A percentile compares a stretch with the other conserved stretches of the same genome.
These are phyloP conservation scores for Loripinus fragilis DNA, from an alignment of 2,888 invertebrate species.

Conservation along the genomic window DNA sequence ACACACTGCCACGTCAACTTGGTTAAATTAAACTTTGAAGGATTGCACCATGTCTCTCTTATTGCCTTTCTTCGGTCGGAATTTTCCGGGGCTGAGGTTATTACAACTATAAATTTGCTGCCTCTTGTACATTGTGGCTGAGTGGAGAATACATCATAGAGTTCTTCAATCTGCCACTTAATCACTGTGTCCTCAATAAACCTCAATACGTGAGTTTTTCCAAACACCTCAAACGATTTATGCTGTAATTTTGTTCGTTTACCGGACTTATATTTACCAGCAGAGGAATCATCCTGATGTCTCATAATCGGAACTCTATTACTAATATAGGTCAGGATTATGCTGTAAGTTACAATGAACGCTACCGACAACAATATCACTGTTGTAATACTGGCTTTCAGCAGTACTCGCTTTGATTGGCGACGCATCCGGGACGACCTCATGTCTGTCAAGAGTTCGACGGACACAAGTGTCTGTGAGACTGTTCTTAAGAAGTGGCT, in stretches of 20 bases:
- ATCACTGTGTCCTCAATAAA: conserved; percentile 45
- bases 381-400: conserved; percentile 73
- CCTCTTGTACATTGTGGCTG: conserved; percentile 57
- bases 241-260: conserved; percentile 46
- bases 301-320: conserved; percentile 58
- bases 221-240: conserved; percentile 36
- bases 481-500: conserved; percentile 27
- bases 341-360: conserved; percentile 71
- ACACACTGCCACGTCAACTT: conserved; percentile 73
- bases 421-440: conserved; percentile 52
- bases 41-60: conserved; percentile 74
- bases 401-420: conserved; percentile 62
- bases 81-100: conserved; percentile 73
- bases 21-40: conserved; percentile 51
- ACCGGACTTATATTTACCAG: conserved; percentile 56
- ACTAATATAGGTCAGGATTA: conserved; percentile 68
- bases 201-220: conserved; percentile 28
- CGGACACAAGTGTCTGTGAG: conserved; percentile 55
- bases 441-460: conserved; percentile 68
- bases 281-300: conserved; percentile 52
- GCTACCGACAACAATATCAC: conserved; percentile 66
- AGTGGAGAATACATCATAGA: conserved; percentile 40
- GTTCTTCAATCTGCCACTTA: conserved; percentile 69
- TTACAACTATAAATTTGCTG: conserved; percentile 67
- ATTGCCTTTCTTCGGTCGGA: conserved; percentile 68